Percentiles rank a stretch among this genome's conserved stretches.
Evolutionary conservation across 2,888 invertebrate species (phyloP).

Genomic region (Xestia xanthographa): DNA sequence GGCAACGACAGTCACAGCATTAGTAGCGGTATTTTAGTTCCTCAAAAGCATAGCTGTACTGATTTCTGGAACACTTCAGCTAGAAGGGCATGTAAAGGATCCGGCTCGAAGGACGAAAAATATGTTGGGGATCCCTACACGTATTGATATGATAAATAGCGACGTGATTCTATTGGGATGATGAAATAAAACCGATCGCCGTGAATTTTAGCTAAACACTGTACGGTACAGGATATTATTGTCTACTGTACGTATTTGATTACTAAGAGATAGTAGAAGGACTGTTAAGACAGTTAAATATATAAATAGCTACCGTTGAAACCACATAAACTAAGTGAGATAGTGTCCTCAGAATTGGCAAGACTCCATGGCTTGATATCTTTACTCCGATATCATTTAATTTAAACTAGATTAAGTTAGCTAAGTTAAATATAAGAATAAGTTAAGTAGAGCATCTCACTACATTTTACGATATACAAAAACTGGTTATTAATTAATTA

Average conservation of each 20-base stretch:
- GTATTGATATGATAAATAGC: background rate
- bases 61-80: background rate
- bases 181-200: background rate
- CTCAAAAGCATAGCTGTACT: background rate
- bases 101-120: background rate
- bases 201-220: background rate
- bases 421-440: background rate
- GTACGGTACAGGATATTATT: background rate
- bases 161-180: background rate
- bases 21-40: background rate
- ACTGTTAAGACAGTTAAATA: slow-evolving; percentile 7
- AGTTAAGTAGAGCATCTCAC: background rate
- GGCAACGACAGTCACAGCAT: background rate
- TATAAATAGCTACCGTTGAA: slow-evolving; percentile 14
- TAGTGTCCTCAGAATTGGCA: slow-evolving; percentile 42
- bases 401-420: slow-evolving; percentile 5
- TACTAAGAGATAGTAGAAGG: background rate
- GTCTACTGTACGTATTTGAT: slow-evolving; percentile 10
- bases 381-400: slow-evolving; percentile 6
- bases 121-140: background rate
- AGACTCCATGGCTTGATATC: slow-evolving; percentile 28
- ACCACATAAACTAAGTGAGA: slow-evolving; percentile 30
- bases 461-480: background rate
- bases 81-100: background rate
- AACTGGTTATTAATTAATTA: background rate